Conservation (phyloP, 2,888 invertebrate genomes). For the Eupithecia abbreviata region DNA sequence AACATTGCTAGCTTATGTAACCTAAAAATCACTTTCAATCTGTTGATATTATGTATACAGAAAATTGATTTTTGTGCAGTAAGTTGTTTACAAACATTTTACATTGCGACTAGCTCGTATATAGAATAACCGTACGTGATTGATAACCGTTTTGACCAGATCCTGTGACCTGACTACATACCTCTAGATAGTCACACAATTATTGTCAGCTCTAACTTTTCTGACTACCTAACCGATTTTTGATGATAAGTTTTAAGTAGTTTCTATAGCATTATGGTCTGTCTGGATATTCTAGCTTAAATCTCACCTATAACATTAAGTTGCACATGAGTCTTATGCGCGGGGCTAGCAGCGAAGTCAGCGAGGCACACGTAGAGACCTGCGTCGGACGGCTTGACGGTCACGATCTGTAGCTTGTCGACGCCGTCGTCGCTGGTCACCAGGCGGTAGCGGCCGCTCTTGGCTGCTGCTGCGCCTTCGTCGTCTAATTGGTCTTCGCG, state of each 20-base stretch:
- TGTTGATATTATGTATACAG: too few species aligned
- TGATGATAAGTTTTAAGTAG: background rate
- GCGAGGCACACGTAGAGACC: conserved; percentile 72
- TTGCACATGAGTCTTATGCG: conserved; percentile 66
- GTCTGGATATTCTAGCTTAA: background rate
- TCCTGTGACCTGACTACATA: too few species aligned
- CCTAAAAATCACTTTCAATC: too few species aligned
- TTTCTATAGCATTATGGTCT: background rate
- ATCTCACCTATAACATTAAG: conserved; percentile 69
- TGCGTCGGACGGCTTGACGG: conserved; percentile 63
- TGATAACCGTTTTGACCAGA: too few species aligned
- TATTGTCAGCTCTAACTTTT: background rate
- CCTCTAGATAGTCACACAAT: too few species aligned
- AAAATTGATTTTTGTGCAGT: too few species aligned
- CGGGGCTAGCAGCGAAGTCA: conserved; percentile 70
- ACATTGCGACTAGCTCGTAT: too few species aligned
- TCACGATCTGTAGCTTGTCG: conserved; percentile 62
- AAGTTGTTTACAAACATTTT: too few species aligned
- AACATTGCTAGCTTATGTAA: too few species aligned
- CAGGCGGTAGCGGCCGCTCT: conserved; percentile 61
- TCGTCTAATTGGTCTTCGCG: conserved; percentile 56
- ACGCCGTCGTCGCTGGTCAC: conserved; percentile 59
- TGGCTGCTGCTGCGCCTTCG: conserved; percentile 37
- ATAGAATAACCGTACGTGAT: too few species aligned
- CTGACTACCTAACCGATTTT: background rate